These are phyloP conservation scores for Lampris incognitus DNA, from an alignment of 2,113 vertebrate genomes.

Conservation along the genomic window DNA sequence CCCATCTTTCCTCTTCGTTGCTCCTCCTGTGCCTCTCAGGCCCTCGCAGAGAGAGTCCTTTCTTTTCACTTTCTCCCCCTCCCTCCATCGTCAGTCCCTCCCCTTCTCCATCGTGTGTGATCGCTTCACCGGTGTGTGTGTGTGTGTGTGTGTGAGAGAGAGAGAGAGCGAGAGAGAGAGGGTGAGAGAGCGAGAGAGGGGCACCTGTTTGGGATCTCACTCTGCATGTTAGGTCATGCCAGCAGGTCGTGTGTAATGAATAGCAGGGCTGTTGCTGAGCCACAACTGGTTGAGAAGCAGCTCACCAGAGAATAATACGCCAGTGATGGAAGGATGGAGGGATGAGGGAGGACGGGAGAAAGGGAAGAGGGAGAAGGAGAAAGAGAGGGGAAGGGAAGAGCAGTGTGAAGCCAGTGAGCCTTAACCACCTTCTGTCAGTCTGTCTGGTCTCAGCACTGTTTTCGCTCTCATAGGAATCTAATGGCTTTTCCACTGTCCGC, in stretches of 20 bases:
- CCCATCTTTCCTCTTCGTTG: constrained; percentile 19
- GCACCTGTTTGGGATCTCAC: constrained; percentile 75
- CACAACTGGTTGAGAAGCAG: constrained; percentile 65
- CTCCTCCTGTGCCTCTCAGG: constrained; percentile 23
- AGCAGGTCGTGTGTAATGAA: constrained; percentile 76
- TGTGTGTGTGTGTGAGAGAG: constrained; percentile 9
- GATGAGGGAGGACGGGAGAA: constrained; percentile 44
- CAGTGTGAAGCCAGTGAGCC: constrained; percentile 73
- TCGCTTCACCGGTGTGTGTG: constrained; percentile 36
- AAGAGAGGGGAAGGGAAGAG: constrained; percentile 62
- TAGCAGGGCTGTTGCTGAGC: constrained; percentile 71
- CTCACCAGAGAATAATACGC: constrained; percentile 60
- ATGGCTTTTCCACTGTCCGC: constrained; percentile 80
- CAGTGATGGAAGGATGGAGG: constrained; percentile 47
- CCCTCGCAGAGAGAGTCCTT: constrained; percentile 27
- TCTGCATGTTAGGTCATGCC: constrained; percentile 72
- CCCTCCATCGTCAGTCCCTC: constrained; percentile 13
- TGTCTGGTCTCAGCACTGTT: constrained; percentile 72
- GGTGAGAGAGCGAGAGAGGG: constrained; percentile 30
- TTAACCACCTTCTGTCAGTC: constrained; percentile 78
- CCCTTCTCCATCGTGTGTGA: constrained; percentile 46
- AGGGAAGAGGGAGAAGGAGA: constrained; percentile 22
- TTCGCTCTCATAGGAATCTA: constrained; percentile 75
- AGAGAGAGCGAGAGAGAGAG: neutral
- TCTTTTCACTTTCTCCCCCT: constrained; percentile 29